A percentile compares a stretch with the other conserved stretches of the same genome.
These are phyloP conservation scores for Arbacia lixula DNA, from an alignment of 53 echinoderm and acorn worm genomes.

Conservation along the genomic window DNA sequence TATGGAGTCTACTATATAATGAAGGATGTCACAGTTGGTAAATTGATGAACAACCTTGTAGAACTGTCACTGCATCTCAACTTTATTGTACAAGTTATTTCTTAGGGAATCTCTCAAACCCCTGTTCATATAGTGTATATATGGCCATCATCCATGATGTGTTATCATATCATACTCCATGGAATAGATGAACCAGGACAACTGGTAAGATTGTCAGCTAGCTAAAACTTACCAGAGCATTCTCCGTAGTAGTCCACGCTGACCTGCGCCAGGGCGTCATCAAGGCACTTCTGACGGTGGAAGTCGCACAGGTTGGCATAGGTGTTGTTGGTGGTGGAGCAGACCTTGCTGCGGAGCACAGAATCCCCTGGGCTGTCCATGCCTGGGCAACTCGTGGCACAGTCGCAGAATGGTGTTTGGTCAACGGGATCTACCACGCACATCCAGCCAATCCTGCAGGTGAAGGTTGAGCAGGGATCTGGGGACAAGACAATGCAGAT, in stretches of 20 bases:
- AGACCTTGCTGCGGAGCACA: constrained; percentile 13
- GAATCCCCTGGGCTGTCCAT: neutral
- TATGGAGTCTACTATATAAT: too few relatives aligned
- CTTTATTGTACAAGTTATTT: too few relatives aligned
- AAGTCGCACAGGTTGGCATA: constrained; percentile 52
- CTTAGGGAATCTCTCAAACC: too few relatives aligned
- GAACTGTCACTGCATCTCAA: too few relatives aligned
- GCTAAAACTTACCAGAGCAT: constrained; percentile 21
- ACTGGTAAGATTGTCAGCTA: neutral
- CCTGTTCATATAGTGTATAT: too few relatives aligned
- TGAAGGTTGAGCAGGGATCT: constrained; percentile 37
- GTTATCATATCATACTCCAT: too few relatives aligned
- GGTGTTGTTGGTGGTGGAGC: constrained; percentile 42
- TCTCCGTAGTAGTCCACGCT: constrained; percentile 50
- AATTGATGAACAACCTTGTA: too few relatives aligned
- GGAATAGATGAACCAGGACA: too few relatives aligned
- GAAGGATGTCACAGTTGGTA: too few relatives aligned
- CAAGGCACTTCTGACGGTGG: constrained; percentile 55
- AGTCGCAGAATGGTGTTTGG: constrained; percentile 18
- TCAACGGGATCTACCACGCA: neutral
- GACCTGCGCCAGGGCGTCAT: neutral
- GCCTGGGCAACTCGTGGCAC: constrained; percentile 14
- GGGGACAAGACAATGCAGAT: neutral
- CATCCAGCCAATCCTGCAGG: constrained; percentile 23
- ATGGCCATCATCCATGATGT: too few relatives aligned